A percentile compares a stretch with the other conserved stretches of the same genome.
These are phyloP conservation scores for Spea bombifrons DNA, from an alignment of 2,113 vertebrate genomes.

Conservation along the genomic window DNA sequence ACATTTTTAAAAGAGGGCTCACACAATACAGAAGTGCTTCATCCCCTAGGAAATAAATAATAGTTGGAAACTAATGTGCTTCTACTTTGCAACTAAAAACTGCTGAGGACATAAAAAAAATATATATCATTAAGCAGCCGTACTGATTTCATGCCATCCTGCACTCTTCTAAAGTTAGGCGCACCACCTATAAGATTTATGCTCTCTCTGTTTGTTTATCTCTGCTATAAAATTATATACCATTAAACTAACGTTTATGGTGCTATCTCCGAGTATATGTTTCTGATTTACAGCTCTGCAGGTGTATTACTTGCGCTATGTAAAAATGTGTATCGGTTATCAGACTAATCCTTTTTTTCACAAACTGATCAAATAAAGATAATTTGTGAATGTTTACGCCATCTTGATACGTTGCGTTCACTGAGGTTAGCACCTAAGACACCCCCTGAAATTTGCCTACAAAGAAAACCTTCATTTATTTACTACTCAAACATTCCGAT, in stretches of 20 bases:
- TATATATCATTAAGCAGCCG: too few species aligned
- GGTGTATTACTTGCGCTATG: background rate
- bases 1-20: too few species aligned
- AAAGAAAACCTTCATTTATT: background rate
- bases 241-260: background rate
- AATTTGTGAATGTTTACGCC: slow-evolving; percentile 21
- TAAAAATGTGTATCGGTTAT: slow-evolving; percentile 26
- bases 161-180: too few species aligned
- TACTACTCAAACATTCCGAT: slow-evolving; percentile 26
- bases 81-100: too few species aligned
- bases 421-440: slow-evolving; percentile 1
- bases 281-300: slow-evolving; percentile 8
- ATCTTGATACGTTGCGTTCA: background rate
- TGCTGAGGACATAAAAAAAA: too few species aligned
- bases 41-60: too few species aligned
- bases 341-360: background rate
- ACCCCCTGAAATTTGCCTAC: slow-evolving; percentile 8
- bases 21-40: too few species aligned
- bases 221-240: too few species aligned
- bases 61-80: too few species aligned
- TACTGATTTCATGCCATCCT: too few species aligned
- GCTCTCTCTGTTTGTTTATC: too few species aligned
- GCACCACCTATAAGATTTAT: too few species aligned
- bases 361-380: slow-evolving; percentile 21
- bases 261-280: background rate